Evolutionary conservation across 2,888 invertebrate species (phyloP).

Genomic region (Nysson spinosus): DNA sequence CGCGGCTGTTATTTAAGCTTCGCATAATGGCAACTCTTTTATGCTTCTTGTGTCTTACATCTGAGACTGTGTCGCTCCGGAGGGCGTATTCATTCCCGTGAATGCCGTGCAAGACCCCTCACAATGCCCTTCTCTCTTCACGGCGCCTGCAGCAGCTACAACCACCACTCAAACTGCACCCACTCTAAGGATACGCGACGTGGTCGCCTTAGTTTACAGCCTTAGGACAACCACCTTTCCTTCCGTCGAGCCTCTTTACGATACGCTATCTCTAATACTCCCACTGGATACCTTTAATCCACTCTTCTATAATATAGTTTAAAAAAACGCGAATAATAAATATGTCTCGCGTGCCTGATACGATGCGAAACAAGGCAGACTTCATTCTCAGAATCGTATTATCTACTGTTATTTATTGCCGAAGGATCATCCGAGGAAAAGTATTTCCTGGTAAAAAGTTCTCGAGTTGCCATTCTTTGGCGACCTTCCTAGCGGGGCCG

Average conservation of each 20-base stretch:
- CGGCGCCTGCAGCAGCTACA: conserved; percentile 54
- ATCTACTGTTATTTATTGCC: conserved; percentile 36
- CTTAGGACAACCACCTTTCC: conserved; percentile 43
- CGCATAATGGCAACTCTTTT: conserved; percentile 76
- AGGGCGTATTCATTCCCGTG: conserved; percentile 72
- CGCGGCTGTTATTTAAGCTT: conserved; percentile 75
- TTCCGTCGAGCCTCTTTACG: no score
- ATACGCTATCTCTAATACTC: no score
- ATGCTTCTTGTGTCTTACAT: conserved; percentile 75
- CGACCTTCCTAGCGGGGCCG: conserved; percentile 29
- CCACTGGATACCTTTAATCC: no score
- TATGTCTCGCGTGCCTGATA: no score
- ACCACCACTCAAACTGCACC: conserved; percentile 54
- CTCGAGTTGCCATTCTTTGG: conserved; percentile 23
- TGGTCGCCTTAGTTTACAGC: conserved; percentile 48
- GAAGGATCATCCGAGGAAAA: conserved; percentile 32
- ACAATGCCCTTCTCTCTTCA: conserved; percentile 67
- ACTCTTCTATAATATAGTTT: no score
- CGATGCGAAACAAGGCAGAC: no score
- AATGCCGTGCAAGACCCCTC: conserved; percentile 63
- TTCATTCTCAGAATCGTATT: no score
- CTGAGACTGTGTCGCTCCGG: conserved; percentile 70
- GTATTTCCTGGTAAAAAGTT: conserved; percentile 36
- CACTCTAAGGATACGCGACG: conserved; percentile 57
- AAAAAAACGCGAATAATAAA: no score